Evolutionary conservation across 2,113 vertebrate genomes (phyloP).

Genomic region (Myrmecobius fasciatus): DNA sequence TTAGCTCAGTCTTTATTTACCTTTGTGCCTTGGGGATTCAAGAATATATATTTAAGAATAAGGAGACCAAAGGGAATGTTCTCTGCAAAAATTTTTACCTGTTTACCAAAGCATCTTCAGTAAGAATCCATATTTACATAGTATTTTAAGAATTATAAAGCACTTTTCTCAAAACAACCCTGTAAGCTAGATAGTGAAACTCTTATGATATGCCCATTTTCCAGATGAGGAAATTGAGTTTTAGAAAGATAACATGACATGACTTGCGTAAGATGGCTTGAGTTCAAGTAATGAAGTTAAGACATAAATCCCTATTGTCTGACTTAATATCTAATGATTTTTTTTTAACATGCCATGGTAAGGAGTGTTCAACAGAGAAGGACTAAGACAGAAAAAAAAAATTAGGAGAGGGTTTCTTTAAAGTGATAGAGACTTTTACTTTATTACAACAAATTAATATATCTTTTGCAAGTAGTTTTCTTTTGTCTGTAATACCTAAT

Average conservation of each 20-base stretch:
- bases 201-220: neutral
- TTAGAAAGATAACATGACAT: neutral
- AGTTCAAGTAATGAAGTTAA: neutral
- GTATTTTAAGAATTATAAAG: neutral
- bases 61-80: neutral
- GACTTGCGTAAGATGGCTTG: neutral
- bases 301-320: neutral
- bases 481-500: conserved; percentile 36
- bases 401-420: conserved; percentile 4
- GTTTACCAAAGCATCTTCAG: neutral
- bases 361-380: conserved; percentile 31
- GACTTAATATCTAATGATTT: neutral
- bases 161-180: neutral
- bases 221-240: neutral
- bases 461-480: conserved; percentile 5
- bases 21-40: neutral
- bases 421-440: conserved; percentile 50
- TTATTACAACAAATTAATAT: neutral
- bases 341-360: neutral
- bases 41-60: neutral
- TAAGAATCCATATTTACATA: neutral
- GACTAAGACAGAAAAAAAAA: conserved; percentile 41
- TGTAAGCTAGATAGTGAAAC: neutral
- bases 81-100: neutral
- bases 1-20: neutral